phyloP scores from a whole-genome alignment of 2,113 vertebrate genomes.

The Meriones unguiculatus region DNA sequence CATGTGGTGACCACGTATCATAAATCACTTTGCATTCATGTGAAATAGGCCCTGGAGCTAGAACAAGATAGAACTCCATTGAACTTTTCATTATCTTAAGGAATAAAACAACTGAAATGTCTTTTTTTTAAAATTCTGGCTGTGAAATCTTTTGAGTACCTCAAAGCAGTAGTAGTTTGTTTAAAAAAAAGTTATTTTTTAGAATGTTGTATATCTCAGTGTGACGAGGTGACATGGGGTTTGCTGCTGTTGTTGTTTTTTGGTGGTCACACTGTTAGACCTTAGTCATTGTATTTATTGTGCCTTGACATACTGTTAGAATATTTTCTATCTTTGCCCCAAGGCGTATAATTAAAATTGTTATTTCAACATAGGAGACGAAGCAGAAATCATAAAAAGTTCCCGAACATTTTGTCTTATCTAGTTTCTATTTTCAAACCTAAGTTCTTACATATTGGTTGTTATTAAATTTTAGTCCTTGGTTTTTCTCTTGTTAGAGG shows the following conservation, averaged over 20 bases:
- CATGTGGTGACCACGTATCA: not conserved
- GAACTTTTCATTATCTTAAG: constrained; percentile 35
- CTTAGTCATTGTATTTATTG: constrained; percentile 48
- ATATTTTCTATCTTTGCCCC: constrained; percentile 56
- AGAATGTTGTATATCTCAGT: constrained; percentile 42
- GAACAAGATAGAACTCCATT: not conserved
- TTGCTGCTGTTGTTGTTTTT: constrained; percentile 50
- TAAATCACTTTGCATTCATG: not conserved
- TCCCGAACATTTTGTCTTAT: constrained; percentile 15
- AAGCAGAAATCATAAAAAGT: constrained; percentile 38
- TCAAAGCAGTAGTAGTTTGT: constrained; percentile 46
- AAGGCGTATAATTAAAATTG: constrained; percentile 75
- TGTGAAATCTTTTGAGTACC: constrained; percentile 55
- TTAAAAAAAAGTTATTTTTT: constrained; percentile 51
- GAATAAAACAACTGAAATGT: constrained; percentile 12
- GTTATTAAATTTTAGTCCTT: constrained; percentile 58
- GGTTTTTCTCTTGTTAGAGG: constrained; percentile 20
- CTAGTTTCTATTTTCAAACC: not conserved
- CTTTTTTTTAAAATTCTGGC: not conserved
- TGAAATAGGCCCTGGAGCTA: not conserved
- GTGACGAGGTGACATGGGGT: constrained; percentile 36
- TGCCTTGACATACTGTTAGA: not conserved
- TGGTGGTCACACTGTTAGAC: constrained; percentile 56
- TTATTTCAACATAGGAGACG: constrained; percentile 2
- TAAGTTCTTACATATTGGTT: not conserved